A percentile compares a stretch with the other conserved stretches of the same genome.
These are phyloP conservation scores for Itoplectis maculator DNA, from an alignment of 2,888 invertebrate species.

Conservation along the genomic window DNA sequence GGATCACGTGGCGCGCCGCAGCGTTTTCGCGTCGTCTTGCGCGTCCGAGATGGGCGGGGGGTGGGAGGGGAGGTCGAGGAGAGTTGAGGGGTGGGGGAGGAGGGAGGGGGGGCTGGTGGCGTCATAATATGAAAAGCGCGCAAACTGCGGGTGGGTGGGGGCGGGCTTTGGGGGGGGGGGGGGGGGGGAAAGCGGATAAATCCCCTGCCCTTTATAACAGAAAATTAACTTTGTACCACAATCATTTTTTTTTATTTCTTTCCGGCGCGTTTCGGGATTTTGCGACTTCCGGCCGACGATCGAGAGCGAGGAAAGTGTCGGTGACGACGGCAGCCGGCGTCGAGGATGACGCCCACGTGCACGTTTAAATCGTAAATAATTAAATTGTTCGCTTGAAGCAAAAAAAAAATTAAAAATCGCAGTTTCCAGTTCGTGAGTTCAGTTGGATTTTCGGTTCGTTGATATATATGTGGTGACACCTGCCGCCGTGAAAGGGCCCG, in stretches of 20 bases:
- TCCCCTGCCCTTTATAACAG: background rate
- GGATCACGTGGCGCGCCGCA: slow-evolving; percentile 69
- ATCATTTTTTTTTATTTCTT: background rate
- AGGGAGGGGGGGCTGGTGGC: slow-evolving; percentile 20
- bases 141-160: slow-evolving; percentile 33
- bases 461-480: slow-evolving; percentile 82
- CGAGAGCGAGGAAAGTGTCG: slow-evolving; percentile 2
- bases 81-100: background rate
- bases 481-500: slow-evolving; percentile 75
- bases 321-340: background rate
- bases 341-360: background rate
- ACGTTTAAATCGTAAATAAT: slow-evolving; percentile 23
- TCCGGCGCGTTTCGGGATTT: slow-evolving; percentile 16
- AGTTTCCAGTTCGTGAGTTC: slow-evolving; percentile 26
- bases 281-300: background rate
- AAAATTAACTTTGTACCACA: background rate
- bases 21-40: slow-evolving; percentile 55
- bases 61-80: background rate
- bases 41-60: slow-evolving; percentile 19
- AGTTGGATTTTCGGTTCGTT: slow-evolving; percentile 66
- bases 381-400: background rate
- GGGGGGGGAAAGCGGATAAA: slow-evolving; percentile 26
- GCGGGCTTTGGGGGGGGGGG: slow-evolving; percentile 17
- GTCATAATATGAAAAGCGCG: slow-evolving; percentile 46
- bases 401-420: slow-evolving; percentile 4